These are phyloP conservation scores for Hydroisotoma schaefferi DNA, from an alignment of 2,888 invertebrate species.

Conservation along the genomic window DNA sequence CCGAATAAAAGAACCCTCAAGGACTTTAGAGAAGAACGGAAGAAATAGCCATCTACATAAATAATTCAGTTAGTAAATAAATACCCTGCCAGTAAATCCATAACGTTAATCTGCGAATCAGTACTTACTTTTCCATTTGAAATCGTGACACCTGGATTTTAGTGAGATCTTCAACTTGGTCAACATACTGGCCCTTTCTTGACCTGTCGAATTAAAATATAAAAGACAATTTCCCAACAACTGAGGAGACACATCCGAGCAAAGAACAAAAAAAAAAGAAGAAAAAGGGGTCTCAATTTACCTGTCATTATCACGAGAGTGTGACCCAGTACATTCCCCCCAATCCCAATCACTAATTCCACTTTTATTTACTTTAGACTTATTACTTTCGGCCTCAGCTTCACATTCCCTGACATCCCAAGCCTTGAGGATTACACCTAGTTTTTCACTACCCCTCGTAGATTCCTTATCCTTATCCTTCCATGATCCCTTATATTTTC, in stretches of 20 bases:
- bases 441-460: constrained; percentile 54
- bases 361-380: constrained; percentile 50
- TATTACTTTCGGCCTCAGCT: constrained; percentile 53
- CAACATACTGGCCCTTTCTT: constrained; percentile 60
- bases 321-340: constrained; percentile 48
- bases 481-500: constrained; percentile 46
- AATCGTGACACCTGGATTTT: constrained; percentile 79
- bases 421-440: constrained; percentile 77
- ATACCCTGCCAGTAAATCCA: too few relatives aligned
- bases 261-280: too few relatives aligned
- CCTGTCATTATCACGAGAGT: constrained; percentile 55
- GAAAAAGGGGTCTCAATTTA: constrained; percentile 13
- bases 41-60: constrained; percentile 74
- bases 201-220: constrained; percentile 46
- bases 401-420: constrained; percentile 79
- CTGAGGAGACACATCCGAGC: not conserved
- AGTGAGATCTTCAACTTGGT: constrained; percentile 75
- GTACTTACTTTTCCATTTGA: constrained; percentile 73
- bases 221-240: not conserved
- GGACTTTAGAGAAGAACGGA: constrained; percentile 89
- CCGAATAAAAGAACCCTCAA: constrained; percentile 88
- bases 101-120: too few relatives aligned
- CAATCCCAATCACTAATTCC: constrained; percentile 32
- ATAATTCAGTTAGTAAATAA: too few relatives aligned
- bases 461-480: constrained; percentile 55